A percentile compares a stretch with the other conserved stretches of the same genome.
These are phyloP conservation scores for Dromaius novaehollandiae DNA, from an alignment of 2,113 vertebrate species.

Conservation along the genomic window DNA sequence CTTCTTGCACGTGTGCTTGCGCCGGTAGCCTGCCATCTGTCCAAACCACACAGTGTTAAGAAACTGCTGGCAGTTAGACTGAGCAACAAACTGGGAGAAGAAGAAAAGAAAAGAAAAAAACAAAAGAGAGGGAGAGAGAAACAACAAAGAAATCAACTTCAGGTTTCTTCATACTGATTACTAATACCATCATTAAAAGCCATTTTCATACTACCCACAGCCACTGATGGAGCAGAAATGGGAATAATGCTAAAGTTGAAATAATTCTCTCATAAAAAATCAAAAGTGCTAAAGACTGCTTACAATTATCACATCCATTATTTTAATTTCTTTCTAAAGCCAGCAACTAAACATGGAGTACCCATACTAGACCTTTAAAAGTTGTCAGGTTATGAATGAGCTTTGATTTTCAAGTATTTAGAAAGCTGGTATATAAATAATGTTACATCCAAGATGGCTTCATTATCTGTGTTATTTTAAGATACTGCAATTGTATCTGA, in stretches of 20 bases:
- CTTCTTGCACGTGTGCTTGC: conserved; percentile 97
- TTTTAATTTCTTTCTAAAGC: background rate
- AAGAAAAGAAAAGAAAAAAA: background rate
- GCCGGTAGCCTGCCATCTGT: conserved; percentile 96
- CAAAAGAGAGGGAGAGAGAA: background rate
- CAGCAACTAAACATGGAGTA: background rate
- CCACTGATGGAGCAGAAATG: background rate
- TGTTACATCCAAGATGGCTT: background rate
- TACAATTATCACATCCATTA: background rate
- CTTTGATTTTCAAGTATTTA: background rate
- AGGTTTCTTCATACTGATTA: background rate
- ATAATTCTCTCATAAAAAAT: background rate
- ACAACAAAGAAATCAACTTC: background rate
- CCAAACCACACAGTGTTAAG: conserved; percentile 99
- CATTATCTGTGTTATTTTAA: background rate
- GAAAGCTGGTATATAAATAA: background rate
- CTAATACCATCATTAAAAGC: background rate
- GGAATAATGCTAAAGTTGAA: background rate
- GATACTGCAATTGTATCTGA: background rate
- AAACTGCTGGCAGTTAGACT: conserved; percentile 99
- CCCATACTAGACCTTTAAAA: background rate
- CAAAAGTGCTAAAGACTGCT: background rate
- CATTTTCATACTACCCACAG: background rate
- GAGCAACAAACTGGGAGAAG: conserved; percentile 89
- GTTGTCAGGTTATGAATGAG: background rate